These are phyloP conservation scores for Oncorhynchus gorbuscha DNA, from an alignment of 2,113 vertebrate genomes.

Conservation along the genomic window DNA sequence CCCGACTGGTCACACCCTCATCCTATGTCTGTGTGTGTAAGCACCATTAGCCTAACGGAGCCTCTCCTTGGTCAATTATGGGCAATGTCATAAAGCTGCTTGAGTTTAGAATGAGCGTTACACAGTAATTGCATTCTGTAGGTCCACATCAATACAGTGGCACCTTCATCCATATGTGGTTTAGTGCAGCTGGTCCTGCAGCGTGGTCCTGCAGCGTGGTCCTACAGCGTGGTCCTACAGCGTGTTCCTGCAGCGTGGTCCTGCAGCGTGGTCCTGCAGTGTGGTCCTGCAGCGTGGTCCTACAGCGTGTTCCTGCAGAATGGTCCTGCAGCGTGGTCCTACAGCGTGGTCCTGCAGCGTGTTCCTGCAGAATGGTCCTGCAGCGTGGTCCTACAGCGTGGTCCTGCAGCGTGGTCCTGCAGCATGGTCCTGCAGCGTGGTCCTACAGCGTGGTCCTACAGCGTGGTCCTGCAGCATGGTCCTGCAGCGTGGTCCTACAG, in stretches of 20 bases:
- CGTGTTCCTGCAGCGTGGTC: neutral
- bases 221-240: neutral
- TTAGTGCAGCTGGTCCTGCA: neutral
- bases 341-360: too few relatives aligned
- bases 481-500: neutral
- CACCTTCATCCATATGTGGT: neutral
- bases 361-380: neutral
- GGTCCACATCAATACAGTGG: neutral
- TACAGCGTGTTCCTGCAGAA: neutral
- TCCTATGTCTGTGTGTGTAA: slow-evolving; percentile 1
- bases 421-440: too few relatives aligned
- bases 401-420: neutral
- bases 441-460: neutral
- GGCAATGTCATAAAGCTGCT: slow-evolving; percentile 4
- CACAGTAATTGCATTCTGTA: neutral
- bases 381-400: too few relatives aligned
- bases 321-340: neutral
- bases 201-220: neutral
- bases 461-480: too few relatives aligned
- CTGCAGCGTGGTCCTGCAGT: neutral
- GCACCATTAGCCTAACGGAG: slow-evolving; percentile 1
- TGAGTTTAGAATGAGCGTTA: neutral
- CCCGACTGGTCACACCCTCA: neutral
- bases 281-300: neutral
- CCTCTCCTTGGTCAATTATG: slow-evolving; percentile 3